A percentile compares a stretch with the other conserved stretches of the same genome.
Conservation (phyloP, 2,888 invertebrate genomes). For the Andrena minutula region DNA sequence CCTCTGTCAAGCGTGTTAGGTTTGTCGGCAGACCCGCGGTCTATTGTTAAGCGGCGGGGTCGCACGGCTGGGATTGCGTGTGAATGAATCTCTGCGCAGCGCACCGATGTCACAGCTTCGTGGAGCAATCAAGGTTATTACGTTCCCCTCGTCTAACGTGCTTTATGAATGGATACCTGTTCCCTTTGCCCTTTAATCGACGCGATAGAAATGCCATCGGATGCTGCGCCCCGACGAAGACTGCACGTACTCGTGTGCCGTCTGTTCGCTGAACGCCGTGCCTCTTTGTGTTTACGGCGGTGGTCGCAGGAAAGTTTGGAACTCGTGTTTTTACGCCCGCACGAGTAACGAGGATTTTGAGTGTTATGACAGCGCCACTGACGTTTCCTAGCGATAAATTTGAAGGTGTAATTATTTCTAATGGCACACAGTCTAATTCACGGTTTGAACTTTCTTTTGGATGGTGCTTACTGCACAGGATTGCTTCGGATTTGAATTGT, state of each 20-base stretch:
- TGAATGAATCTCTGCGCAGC: constrained; percentile 45
- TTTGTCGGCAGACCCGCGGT: background rate
- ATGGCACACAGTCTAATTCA: too few relatives aligned
- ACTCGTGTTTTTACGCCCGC: too few relatives aligned
- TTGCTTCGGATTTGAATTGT: background rate
- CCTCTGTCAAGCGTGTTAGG: background rate
- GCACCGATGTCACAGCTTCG: constrained; percentile 43
- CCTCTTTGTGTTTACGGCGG: background rate
- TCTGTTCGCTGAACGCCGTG: constrained; percentile 1
- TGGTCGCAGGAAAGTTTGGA: background rate
- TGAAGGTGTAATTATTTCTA: too few relatives aligned
- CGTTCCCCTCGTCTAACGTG: constrained; percentile 31
- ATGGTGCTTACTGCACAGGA: too few relatives aligned
- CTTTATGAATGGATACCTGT: constrained; percentile 53
- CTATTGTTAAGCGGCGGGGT: constrained; percentile 6
- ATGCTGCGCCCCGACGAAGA: constrained; percentile 25
- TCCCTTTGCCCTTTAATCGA: constrained; percentile 46
- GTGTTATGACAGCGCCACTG: too few relatives aligned
- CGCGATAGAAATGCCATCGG: constrained; percentile 42
- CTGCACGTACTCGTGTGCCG: background rate
- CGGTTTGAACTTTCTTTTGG: too few relatives aligned
- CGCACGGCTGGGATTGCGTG: constrained; percentile 3
- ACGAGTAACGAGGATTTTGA: too few relatives aligned
- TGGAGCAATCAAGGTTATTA: constrained; percentile 55
- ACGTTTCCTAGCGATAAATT: too few relatives aligned